Percentiles rank a stretch among this genome's conserved stretches.
These are phyloP conservation scores for Emydoidea blandingii DNA, from an alignment of 2,797 vertebrate species.

Conservation along the genomic window DNA sequence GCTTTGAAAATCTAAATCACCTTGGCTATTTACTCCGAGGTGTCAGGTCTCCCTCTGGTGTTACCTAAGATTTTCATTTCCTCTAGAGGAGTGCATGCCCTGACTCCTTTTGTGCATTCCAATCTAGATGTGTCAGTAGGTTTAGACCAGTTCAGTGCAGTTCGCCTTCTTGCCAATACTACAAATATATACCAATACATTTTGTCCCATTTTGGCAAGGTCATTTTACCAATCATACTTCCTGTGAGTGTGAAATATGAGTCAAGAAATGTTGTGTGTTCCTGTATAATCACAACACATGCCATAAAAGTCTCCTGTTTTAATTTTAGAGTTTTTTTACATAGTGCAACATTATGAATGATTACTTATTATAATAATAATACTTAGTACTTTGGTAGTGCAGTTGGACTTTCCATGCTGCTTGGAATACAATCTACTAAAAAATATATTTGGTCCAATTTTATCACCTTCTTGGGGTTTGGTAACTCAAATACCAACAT, in stretches of 20 bases:
- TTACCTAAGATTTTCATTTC: background rate
- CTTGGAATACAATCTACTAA: slow-evolving; percentile 25
- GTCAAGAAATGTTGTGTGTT: slow-evolving; percentile 29
- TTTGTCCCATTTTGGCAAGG: slow-evolving; percentile 42
- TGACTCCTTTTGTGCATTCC: slow-evolving; percentile 8
- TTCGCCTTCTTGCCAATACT: background rate
- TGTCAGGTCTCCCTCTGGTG: fast-evolving
- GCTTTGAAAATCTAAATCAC: background rate
- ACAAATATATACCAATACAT: slow-evolving; percentile 35
- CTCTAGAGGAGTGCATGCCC: background rate
- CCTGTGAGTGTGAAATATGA: slow-evolving; percentile 47
- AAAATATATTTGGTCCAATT: slow-evolving; percentile 13
- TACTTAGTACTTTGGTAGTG: background rate
- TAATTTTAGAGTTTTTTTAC: background rate
- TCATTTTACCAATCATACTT: slow-evolving; percentile 3
- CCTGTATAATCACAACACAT: background rate
- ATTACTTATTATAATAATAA: slow-evolving; percentile 16
- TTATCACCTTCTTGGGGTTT: background rate
- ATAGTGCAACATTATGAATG: background rate
- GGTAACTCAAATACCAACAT: slow-evolving; percentile 12
- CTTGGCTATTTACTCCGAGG: background rate
- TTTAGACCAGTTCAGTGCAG: slow-evolving; percentile 49
- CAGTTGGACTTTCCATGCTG: background rate
- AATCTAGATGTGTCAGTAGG: slow-evolving; percentile 29
- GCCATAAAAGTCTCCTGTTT: background rate